Evolutionary conservation across 2,113 vertebrate species (phyloP).

Genomic region (Melospiza georgiana): DNA sequence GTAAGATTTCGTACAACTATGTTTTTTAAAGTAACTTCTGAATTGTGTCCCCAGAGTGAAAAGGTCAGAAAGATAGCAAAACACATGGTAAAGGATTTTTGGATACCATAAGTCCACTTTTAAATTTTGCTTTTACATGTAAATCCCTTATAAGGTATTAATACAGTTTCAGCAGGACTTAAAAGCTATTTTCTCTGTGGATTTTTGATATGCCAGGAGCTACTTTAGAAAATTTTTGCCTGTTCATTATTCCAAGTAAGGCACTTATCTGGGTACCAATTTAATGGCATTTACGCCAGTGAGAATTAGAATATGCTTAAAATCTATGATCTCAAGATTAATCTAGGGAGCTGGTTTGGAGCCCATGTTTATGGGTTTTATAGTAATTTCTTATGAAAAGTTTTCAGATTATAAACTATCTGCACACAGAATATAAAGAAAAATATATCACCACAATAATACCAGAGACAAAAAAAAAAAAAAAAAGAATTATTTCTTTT

Average conservation of each 20-base stretch:
- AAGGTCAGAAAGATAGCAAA: neutral
- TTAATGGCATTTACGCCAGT: neutral
- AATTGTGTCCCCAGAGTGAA: neutral
- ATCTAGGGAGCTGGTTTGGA: neutral
- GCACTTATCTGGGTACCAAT: neutral
- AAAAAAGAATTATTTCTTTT: neutral
- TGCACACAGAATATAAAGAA: neutral
- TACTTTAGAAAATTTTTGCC: neutral
- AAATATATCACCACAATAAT: neutral
- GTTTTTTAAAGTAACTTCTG: neutral
- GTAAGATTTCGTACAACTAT: conserved; percentile 62
- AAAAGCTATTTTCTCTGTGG: neutral
- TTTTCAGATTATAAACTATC: neutral
- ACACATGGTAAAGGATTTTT: neutral
- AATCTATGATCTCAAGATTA: neutral
- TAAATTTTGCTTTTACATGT: neutral
- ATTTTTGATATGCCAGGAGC: neutral
- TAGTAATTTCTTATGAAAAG: neutral
- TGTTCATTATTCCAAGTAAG: neutral
- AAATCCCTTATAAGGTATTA: neutral
- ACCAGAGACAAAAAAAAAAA: neutral
- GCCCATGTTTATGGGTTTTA: neutral
- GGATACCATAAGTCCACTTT: neutral
- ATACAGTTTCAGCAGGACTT: neutral
- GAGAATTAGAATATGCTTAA: neutral